Base-by-base conservation (phyloP, 2,888 invertebrate genomes). In the Linhomoeus sp. region DNA sequence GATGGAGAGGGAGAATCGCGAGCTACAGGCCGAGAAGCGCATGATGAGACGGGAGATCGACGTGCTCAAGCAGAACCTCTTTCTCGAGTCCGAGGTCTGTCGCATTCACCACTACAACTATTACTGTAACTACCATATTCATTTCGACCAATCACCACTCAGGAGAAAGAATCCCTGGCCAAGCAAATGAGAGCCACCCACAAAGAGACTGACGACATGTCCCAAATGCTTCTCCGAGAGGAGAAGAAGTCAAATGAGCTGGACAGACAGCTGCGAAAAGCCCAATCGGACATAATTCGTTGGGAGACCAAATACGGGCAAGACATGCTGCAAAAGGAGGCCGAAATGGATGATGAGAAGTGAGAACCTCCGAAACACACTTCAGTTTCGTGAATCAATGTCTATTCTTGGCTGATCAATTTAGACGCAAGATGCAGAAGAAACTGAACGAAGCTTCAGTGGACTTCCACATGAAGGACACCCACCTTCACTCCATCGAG, bases 251-350 rank as follows among this genome's bases (percentile, higher is more conserved):
- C 3, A 5, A 33, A n/a, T 19, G 46, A 46, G n/a, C 41, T 55
- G 40, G 55, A 55, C 3, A 50, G 55, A 39, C 52, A 53, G 2
- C 43, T 54, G 38, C 52, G 53, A 41, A 55, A 54, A 49, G 47
- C 53, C 7, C 45, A 51, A 9, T 52, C 53, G 2, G 60, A 61
- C 42, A 44, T 50, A 24, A 52, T 56, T 9, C 47, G 48, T 20
- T 58, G 55, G 58, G 59, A 58, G 48, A 50, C 53, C 40, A 56
- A 57, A 33, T 52, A 54, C 43, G 60, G 60, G 42, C 50, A 56
- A 2, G 45, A 47, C 17, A 44, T 57, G 15, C 37, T 50, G 3
- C 58, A 58, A 35, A 52, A 50, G 37, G 57, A 57, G 40, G 51
- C 56, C 19, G 59, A 60, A 36, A 51, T 57, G 9, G 41, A 58